phyloP scores from a whole-genome alignment of 2,888 invertebrate genomes.

The Trisateles emortualis region DNA sequence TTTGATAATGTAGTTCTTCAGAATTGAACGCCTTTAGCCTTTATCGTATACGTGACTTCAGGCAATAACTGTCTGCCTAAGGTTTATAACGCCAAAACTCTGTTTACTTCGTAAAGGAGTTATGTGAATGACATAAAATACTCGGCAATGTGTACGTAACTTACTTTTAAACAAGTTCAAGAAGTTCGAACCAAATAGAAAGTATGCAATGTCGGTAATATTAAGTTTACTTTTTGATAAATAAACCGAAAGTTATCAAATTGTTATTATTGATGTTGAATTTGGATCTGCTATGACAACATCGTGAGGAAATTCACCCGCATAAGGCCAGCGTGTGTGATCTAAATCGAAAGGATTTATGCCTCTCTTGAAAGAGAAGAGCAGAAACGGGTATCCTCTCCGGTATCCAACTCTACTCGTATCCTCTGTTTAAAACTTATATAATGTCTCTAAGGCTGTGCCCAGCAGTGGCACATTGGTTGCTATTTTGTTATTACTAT shows the following conservation, averaged over 20 bases:
- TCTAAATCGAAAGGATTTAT: too few relatives aligned
- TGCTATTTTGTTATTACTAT: too few relatives aligned
- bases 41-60: slow-evolving; percentile 13
- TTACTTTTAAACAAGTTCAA: slow-evolving; percentile 10
- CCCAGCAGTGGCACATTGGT: too few relatives aligned
- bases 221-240: neutral
- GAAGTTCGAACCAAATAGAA: neutral
- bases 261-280: too few relatives aligned
- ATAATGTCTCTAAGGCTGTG: too few relatives aligned
- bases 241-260: neutral
- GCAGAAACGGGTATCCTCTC: too few relatives aligned
- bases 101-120: slow-evolving; percentile 12
- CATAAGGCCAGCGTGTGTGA: too few relatives aligned
- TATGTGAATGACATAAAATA: slow-evolving; percentile 15
- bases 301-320: too few relatives aligned
- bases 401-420: too few relatives aligned
- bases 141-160: slow-evolving; percentile 1
- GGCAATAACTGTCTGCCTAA: slow-evolving; percentile 12
- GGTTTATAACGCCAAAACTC: slow-evolving; percentile 12
- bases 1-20: slow-evolving; percentile 3
- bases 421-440: too few relatives aligned
- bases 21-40: neutral
- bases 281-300: too few relatives aligned
- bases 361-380: too few relatives aligned
- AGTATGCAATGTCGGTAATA: neutral